Conservation (phyloP, 2,797 vertebrate species). For the Psittacula echo region DNA sequence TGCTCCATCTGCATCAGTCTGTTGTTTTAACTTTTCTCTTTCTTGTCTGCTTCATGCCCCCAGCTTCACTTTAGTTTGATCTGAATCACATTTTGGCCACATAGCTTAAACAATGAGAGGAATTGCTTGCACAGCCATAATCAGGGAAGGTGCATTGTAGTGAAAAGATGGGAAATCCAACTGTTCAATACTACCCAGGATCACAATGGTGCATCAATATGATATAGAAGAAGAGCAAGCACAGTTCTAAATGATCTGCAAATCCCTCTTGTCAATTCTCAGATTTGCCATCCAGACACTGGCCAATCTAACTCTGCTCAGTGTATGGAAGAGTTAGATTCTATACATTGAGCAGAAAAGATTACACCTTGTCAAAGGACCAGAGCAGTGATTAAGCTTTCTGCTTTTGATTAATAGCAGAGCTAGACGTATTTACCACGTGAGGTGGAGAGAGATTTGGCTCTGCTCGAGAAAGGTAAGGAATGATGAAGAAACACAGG, state of each 20-base stretch:
- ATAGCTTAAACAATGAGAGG: not conserved
- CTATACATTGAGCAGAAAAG: not conserved
- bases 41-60: not conserved
- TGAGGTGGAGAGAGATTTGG: not conserved
- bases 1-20: not conserved
- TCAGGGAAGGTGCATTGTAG: not conserved
- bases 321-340: not conserved
- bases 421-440: not conserved
- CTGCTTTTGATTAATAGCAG: conserved; percentile 42
- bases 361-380: not conserved
- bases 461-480: conserved; percentile 1
- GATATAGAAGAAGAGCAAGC: not conserved
- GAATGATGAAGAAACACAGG: conserved; percentile 6
- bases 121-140: not conserved
- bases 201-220: not conserved
- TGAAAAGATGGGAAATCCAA: not conserved
- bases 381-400: not conserved
- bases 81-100: not conserved
- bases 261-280: conserved; percentile 12
- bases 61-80: not conserved
- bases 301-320: not conserved
- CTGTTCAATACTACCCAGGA: not conserved
- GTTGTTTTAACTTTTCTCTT: not conserved
- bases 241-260: not conserved
- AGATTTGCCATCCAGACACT: not conserved